Conservation (phyloP, 2,888 invertebrate genomes). For the Drosophila basisetae region DNA sequence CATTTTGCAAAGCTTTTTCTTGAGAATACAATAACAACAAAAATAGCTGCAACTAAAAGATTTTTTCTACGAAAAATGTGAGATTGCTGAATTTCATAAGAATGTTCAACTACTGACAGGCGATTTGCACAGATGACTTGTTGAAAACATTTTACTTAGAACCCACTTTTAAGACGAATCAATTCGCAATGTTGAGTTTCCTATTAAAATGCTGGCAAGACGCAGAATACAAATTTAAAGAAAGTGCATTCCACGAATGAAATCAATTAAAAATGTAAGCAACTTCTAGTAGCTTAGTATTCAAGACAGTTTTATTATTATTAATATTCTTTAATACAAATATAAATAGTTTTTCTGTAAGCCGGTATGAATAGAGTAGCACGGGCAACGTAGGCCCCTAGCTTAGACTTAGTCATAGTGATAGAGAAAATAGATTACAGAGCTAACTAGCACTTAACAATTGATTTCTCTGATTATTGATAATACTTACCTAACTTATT, state of each 20-base stretch:
- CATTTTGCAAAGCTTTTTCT: conserved; percentile 8
- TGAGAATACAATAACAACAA: neutral
- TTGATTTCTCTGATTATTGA: neutral
- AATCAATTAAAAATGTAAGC: neutral
- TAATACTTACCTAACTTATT: no score
- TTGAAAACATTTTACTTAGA: conserved; percentile 5
- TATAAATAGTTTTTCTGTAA: neutral
- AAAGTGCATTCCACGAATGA: neutral
- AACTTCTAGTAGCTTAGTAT: neutral
- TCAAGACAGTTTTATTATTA: neutral
- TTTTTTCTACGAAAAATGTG: conserved; percentile 15
- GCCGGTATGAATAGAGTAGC: neutral
- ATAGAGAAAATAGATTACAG: neutral
- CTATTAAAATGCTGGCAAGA: neutral
- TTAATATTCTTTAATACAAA: neutral
- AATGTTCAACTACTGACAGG: conserved; percentile 8
- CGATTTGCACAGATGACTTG: neutral
- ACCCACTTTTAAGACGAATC: neutral
- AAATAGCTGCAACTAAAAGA: conserved; percentile 13
- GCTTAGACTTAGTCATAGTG: neutral
- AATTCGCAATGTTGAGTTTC: neutral
- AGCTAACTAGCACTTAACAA: neutral
- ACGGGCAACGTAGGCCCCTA: neutral
- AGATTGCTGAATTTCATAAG: conserved; percentile 1
- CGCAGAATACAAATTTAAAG: neutral